Percentiles rank a stretch among this genome's conserved stretches.
Conservation (phyloP, 2,797 vertebrate genomes). For the Gobio occitaniae region DNA sequence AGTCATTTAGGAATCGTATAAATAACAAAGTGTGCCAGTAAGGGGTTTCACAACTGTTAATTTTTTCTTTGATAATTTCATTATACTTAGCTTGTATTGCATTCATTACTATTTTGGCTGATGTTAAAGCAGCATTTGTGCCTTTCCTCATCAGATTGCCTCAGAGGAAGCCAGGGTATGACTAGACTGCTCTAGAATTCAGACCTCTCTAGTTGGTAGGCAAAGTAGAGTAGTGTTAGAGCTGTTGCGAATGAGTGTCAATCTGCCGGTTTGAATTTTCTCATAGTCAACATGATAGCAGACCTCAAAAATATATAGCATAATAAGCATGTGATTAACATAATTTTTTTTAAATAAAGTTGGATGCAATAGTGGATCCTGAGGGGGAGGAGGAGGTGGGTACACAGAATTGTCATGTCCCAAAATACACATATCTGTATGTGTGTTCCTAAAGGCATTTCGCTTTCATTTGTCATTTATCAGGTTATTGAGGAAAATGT, state of each 20-base stretch:
- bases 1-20: not conserved
- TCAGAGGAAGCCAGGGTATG: slow-evolving; percentile 71
- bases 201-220: not conserved
- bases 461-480: slow-evolving; percentile 52
- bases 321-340: not conserved
- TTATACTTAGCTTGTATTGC: not conserved
- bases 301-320: not conserved
- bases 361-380: slow-evolving; percentile 63
- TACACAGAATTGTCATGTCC: slow-evolving; percentile 16
- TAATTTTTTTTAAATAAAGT: slow-evolving; percentile 65
- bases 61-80: not conserved
- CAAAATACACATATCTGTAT: not conserved
- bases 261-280: too few species aligned
- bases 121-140: slow-evolving; percentile 37
- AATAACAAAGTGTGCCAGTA: not conserved
- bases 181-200: not conserved
- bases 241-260: not conserved
- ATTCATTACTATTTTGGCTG: not conserved
- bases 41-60: not conserved
- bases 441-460: slow-evolving; percentile 13
- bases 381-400: slow-evolving; percentile 63
- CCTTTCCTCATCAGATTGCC: slow-evolving; percentile 66
- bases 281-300: not conserved
- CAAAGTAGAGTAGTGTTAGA: not conserved
- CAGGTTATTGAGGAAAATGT: slow-evolving; percentile 62